Evolutionary conservation across 2,797 vertebrate genomes (phyloP), one percentile per base, ranked within the genome.

Genomic region (Neopelma chrysocephalum): DNA sequence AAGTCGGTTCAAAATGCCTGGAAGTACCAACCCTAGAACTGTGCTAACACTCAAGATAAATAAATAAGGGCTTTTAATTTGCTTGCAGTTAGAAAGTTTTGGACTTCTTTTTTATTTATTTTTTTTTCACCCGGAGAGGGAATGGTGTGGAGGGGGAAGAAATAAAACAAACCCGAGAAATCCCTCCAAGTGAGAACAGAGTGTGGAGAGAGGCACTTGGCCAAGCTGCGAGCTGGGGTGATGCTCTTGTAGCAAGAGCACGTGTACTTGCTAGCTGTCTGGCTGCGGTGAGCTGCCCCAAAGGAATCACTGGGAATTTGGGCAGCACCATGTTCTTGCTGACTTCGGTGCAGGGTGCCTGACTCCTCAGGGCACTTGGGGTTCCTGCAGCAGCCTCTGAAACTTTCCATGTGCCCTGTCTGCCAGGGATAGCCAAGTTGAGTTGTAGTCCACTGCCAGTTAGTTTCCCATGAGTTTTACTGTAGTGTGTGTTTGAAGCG

Each of bases 1-100:
- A 89, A 82, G 90, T 75, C 58, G 15, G 66, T 34, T 70, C 62
- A 85, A 89, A 78, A 80, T 94, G 92, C 80, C 72, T 87, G 90
- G 88, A 83, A 90, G 61, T 61, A 53, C 58, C 93, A 70, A 21
- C 81, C 87, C 71, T 89, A 70, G 69, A 57, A 34, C 72, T 87
- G 15, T 43, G 89, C 48, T 61, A 56, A 45, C 75, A 3, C 38
- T 93, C 60, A 15, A 47, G 87, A 89, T 92, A 92, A 89, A 94
- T 96, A 91, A 91, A 91, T 82, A 73, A 43, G 76, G 76, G 53
- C 2, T 71, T 93, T 45, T 68, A 38, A 75, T 94, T 71, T 82
- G 89, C 36, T 80, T 15, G 60, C 47, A 29, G 17, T 71, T 80
- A 73, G 60, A 73, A 87, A 93, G 65, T 90, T 93, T 38, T 1